A percentile compares a stretch with the other conserved stretches of the same genome.
These are phyloP conservation scores for Solen grandis DNA, from an alignment of 1,140 invertebrate species.

Conservation along the genomic window DNA sequence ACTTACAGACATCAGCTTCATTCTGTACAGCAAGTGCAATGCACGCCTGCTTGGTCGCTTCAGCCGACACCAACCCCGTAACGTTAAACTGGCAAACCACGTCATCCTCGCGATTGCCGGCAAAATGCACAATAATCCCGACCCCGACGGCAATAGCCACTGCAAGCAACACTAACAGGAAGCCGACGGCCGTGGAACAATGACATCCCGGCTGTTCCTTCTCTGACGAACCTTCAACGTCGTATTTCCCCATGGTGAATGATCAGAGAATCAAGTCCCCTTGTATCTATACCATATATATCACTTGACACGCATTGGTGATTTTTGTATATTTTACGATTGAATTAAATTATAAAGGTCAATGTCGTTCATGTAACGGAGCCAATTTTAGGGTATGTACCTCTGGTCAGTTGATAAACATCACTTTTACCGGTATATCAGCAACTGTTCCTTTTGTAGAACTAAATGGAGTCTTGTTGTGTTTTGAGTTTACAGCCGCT, in stretches of 20 bases:
- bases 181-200: constrained; percentile 29
- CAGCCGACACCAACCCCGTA: background rate
- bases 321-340: no score
- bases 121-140: constrained; percentile 54
- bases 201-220: background rate
- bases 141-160: constrained; percentile 47
- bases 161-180: constrained; percentile 39
- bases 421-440: no score
- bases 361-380: no score
- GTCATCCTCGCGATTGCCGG: background rate
- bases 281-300: no score
- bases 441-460: no score
- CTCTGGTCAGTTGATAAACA: no score
- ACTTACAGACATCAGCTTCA: constrained; percentile 45
- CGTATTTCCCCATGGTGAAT: constrained; percentile 39
- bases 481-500: no score
- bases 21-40: constrained; percentile 13
- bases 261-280: no score
- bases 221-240: constrained; percentile 2
- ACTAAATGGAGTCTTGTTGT: no score
- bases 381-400: no score
- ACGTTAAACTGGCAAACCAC: background rate
- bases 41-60: constrained; percentile 29
- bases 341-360: no score
- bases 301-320: no score